Evolutionary conservation across 2,113 vertebrate species (phyloP).

Genomic region (Climacteris rufus): DNA sequence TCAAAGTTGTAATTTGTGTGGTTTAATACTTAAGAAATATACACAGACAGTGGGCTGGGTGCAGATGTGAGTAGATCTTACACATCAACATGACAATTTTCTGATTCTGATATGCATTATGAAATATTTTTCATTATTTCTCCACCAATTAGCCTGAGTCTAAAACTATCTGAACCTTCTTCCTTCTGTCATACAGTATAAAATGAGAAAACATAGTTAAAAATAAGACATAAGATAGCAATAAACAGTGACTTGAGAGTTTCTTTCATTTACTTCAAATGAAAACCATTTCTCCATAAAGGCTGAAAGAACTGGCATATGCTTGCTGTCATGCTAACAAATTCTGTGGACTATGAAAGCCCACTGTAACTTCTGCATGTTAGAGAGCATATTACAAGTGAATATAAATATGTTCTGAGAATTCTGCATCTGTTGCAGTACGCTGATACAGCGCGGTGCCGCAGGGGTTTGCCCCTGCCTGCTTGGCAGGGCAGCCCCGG

Average conservation of each 20-base stretch:
- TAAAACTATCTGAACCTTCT: neutral
- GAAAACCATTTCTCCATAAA: constrained; percentile 3
- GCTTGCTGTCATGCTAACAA: neutral
- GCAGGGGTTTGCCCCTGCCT: too few relatives aligned
- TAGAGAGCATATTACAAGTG: neutral
- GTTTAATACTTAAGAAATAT: neutral
- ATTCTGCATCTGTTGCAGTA: too few relatives aligned
- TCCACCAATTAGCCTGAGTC: neutral
- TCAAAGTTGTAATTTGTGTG: neutral
- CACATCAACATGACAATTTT: neutral
- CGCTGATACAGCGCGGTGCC: too few relatives aligned
- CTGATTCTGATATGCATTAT: neutral
- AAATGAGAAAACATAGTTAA: neutral
- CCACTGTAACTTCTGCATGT: neutral
- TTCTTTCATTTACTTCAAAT: constrained; percentile 8
- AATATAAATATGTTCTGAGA: neutral
- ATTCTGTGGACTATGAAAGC: constrained; percentile 20
- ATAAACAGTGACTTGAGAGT: neutral
- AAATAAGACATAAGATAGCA: neutral
- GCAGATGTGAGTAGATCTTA: neutral
- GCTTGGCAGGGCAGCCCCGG: too few relatives aligned
- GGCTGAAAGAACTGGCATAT: neutral
- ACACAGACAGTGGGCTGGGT: neutral
- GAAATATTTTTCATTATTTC: neutral
- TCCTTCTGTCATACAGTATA: neutral